A percentile compares a stretch with the other conserved stretches of the same genome.
phyloP scores from a whole-genome alignment of 2,113 vertebrate species.

The Hypomesus transpacificus region DNA sequence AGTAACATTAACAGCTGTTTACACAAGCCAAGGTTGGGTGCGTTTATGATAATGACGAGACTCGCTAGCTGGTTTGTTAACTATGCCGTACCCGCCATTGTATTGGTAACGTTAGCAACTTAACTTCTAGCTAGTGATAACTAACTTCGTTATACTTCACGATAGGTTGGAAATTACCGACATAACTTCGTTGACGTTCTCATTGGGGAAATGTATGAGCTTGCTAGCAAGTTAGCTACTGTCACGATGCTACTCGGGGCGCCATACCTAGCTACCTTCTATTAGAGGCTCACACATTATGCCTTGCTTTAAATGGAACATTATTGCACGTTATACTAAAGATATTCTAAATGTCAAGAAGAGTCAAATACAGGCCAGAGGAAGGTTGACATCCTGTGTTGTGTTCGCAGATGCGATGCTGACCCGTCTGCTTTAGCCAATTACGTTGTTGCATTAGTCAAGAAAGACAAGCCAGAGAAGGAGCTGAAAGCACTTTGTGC shows the following conservation, averaged over 20 bases:
- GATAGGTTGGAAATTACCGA: background rate
- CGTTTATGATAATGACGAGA: too few relatives aligned
- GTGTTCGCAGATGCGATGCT: slow-evolving; percentile 87
- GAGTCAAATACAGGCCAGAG: background rate
- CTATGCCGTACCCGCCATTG: background rate
- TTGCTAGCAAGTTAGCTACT: too few relatives aligned
- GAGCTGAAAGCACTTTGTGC: slow-evolving; percentile 95
- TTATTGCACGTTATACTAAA: background rate
- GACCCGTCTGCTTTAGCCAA: slow-evolving; percentile 97
- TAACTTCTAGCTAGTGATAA: background rate
- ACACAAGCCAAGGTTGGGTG: too few relatives aligned
- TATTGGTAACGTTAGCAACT: background rate
- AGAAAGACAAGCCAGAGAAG: slow-evolving; percentile 98
- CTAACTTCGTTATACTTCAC: background rate
- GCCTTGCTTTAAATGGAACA: too few relatives aligned
- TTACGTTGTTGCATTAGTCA: slow-evolving; percentile 98
- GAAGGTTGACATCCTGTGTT: slow-evolving; percentile 5
- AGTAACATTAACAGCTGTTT: too few relatives aligned
- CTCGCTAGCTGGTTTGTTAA: background rate
- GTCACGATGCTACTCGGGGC: too few relatives aligned
- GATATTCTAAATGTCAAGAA: background rate
- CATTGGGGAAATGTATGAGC: too few relatives aligned
- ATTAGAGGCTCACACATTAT: too few relatives aligned
- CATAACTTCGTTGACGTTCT: background rate
- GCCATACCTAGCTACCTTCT: too few relatives aligned